Evolutionary conservation across 1,140 invertebrate genomes (phyloP), one percentile per base, ranked within the genome.

Genomic region (Panagrolaimus sp.): DNA sequence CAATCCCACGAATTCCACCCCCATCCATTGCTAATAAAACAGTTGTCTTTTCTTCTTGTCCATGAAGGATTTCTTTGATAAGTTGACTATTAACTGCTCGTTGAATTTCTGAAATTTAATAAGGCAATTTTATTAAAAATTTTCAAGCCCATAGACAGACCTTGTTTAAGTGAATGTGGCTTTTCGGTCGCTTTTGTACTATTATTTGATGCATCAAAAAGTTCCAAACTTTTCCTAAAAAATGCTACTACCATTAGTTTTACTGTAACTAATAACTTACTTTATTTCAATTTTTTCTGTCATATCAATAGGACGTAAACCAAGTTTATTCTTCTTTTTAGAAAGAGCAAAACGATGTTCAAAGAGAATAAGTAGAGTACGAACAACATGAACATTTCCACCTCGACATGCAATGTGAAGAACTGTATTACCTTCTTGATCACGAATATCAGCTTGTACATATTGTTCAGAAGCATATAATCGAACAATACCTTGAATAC

Each of bases 1-100:
- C 53, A n/a, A 73, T 62, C 20, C 76, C 76, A 47, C 73, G 65
- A 31, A 78, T 75, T 48, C 76, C 76, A 43, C 76, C 76, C 16
- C 76, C 76, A 62, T 78, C 76, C 31, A 78, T 47, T 8, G 76
- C 77, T 0, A 77, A 53, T 9, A 73, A 47, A 44, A 70, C 62
- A 20, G 72, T 45, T 57, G n/a, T 44, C 14, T 68, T 62, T 61
- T 48, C 38, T 0, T 70, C 47, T 31, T 66, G 14, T 1, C 44
- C 23, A 31, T 68, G 14, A 5, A 62, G 20, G 9, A 44, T 20
- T 14, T 16, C 44, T 43, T 68, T 51, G 16, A 68, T 68, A 16
- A 27, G 38, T 46, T 62, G 31, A 14, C 16, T 14, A 43, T 68
- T 68, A 23, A 62, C 31, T 16, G 14, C 9, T 27, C 53, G 31